Evolutionary conservation across 2,797 vertebrate genomes (phyloP), one percentile per base, ranked within the genome.

Genomic region (Tiaroga cobitis): DNA sequence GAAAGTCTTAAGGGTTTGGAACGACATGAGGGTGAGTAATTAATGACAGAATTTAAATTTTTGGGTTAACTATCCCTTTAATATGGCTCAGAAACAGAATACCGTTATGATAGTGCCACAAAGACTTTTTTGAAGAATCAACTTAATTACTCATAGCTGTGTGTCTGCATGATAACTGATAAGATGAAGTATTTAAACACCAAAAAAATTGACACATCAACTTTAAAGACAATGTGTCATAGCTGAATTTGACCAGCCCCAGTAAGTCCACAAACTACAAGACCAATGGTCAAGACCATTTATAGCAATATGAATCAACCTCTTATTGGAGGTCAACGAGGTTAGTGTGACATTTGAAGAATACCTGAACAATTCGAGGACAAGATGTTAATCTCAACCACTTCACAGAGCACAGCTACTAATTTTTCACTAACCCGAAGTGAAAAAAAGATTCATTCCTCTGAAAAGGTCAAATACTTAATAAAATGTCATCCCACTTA

Each of bases 391-490:
- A 83, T 68, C 49, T 72, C 49, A 69, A 84, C 7, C 83, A 79
- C 29, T 80, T 80, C 6, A 49, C 59, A 70, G 37, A 56, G 83
- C 54, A 34, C 63, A 70, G 70, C 13, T 56, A 39, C 61, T 8
- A 61, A 74, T 83, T 84, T 80, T 65, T 43, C 54, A 76, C 72
- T 37, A 32, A 75, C 49, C 49, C 54, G 1, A 24, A 39, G 61
- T 63, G 61, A 78, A 77, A 68, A 46, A 82, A 75, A 51, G 72
- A 69, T 41, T 63, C 26, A 82, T 68, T 80, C 73, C 34, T 63
- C 67, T 26, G 9, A 7, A 89, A 85, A 85, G 77, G 65, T 84
- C 81, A 87, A 18, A 83, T 39, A 70, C 67, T 43, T 86, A 49
- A 74, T 76, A 86, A 83, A 86, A 80, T 56, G 76, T 37, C 76